Conservation (phyloP, 2,797 vertebrate species). For the Caiman crocodilus region DNA sequence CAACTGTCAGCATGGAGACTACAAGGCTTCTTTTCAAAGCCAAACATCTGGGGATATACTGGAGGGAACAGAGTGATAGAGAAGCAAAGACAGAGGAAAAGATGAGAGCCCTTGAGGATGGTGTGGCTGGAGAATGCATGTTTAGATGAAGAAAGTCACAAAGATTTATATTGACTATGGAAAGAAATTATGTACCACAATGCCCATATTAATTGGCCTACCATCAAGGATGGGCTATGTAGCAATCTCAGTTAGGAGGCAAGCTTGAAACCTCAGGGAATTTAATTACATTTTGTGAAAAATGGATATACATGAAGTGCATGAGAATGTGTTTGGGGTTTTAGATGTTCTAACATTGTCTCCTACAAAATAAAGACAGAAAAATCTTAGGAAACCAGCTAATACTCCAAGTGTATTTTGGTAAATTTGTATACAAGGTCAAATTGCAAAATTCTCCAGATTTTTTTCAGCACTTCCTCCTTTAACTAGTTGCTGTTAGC, state of each 20-base stretch:
- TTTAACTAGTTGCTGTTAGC: background rate
- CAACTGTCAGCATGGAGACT: background rate
- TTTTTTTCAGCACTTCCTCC: background rate
- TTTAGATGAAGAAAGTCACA: background rate
- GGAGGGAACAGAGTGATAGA: background rate
- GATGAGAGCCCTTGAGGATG: background rate
- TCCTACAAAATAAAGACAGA: background rate
- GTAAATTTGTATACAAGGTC: background rate
- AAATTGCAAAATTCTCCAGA: background rate
- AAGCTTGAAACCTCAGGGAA: background rate
- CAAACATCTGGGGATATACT: background rate
- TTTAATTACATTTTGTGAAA: background rate
- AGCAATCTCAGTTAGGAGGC: background rate
- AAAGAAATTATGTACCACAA: background rate
- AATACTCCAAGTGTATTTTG: rapidly evolving
- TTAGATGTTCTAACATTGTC: background rate
- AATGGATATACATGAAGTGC: background rate
- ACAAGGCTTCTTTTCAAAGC: background rate
- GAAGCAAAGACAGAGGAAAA: background rate
- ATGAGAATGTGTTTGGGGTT: background rate
- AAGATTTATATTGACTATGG: background rate
- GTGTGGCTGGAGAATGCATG: background rate
- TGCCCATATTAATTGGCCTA: background rate
- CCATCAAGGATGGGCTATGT: background rate
- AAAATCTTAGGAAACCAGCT: background rate